Evolutionary conservation across 1,140 invertebrate species (phyloP).

Genomic region (Anadara kagoshimensis): DNA sequence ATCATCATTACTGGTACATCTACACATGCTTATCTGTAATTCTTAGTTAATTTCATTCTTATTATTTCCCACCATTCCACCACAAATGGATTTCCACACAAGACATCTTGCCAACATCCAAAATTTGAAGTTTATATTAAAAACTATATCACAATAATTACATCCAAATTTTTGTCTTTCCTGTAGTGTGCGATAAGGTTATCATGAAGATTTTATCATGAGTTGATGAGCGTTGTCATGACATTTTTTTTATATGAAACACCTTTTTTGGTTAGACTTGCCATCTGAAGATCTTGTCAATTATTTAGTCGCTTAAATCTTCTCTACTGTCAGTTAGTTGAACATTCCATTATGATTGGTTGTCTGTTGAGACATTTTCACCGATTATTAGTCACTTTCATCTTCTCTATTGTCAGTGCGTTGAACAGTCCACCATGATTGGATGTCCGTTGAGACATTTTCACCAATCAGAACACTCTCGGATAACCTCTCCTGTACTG

Average conservation of each 20-base stretch:
- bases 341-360: too few species aligned
- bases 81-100: too few species aligned
- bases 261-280: not conserved
- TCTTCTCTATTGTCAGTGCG: not conserved
- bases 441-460: slow-evolving; percentile 69
- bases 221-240: not conserved
- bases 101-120: not conserved
- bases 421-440: slow-evolving; percentile 76
- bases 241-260: not conserved
- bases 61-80: too few species aligned
- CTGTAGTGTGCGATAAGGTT: not conserved
- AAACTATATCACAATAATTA: not conserved
- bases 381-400: slow-evolving; percentile 4
- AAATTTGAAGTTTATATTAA: too few species aligned
- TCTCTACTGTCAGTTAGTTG: slow-evolving; percentile 67
- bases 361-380: not conserved
- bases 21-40: too few species aligned
- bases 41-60: too few species aligned
- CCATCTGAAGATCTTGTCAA: not conserved
- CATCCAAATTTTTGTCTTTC: not conserved
- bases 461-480: slow-evolving; percentile 63
- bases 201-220: not conserved
- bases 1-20: too few species aligned
- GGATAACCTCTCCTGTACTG: slow-evolving; percentile 53
- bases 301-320: not conserved